Evolutionary conservation across 2,113 vertebrate genomes (phyloP).

Genomic region (Elaphurus davidianus): DNA sequence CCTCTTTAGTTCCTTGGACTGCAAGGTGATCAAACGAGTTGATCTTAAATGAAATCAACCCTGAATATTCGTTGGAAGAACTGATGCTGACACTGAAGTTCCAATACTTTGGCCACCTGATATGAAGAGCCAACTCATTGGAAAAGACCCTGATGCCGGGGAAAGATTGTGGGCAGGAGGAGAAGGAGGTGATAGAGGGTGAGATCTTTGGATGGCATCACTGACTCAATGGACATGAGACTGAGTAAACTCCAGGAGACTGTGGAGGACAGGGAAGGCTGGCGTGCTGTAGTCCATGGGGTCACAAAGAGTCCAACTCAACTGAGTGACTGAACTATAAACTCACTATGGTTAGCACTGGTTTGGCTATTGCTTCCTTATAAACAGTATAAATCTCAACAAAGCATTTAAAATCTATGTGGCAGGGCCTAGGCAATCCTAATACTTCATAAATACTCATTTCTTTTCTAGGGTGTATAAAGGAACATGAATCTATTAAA

Average conservation of each 20-base stretch:
- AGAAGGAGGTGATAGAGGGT: background rate
- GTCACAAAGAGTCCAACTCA: background rate
- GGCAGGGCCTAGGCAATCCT: background rate
- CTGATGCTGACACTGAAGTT: background rate
- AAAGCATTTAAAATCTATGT: background rate
- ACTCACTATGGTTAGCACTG: background rate
- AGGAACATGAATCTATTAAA: background rate
- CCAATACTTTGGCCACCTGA: background rate
- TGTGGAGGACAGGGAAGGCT: background rate
- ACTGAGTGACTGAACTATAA: background rate
- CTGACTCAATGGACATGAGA: background rate
- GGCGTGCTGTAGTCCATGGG: background rate
- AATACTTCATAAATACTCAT: background rate
- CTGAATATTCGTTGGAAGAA: background rate
- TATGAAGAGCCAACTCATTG: background rate
- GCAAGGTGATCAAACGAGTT: background rate
- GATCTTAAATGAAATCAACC: background rate
- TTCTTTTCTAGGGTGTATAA: background rate
- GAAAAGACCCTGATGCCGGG: background rate
- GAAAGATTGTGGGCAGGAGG: background rate
- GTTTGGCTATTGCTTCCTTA: background rate
- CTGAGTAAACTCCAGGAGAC: background rate
- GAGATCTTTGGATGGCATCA: background rate
- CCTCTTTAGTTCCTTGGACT: background rate
- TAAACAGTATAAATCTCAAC: background rate